A percentile compares a stretch with the other conserved stretches of the same genome.
These are phyloP conservation scores for Musca vetustissima DNA, from an alignment of 1,140 invertebrate genomes.

Conservation along the genomic window DNA sequence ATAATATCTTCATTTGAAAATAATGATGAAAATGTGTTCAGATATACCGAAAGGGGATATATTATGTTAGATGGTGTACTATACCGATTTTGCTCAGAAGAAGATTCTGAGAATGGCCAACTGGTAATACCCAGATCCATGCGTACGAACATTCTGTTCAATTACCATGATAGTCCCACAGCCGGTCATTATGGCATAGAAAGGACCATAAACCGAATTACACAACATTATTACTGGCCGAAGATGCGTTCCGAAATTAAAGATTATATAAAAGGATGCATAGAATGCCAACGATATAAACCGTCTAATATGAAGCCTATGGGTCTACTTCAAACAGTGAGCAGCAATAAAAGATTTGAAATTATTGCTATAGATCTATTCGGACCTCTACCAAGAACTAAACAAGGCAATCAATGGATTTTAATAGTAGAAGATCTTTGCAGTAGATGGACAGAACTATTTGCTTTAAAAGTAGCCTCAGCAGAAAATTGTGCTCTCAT, in stretches of 20 bases:
- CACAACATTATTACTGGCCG: conserved; percentile 39
- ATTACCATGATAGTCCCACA: conserved; percentile 2
- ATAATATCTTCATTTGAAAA: conserved; percentile 2
- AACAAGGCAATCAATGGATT: conserved; percentile 35
- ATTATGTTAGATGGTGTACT: conserved; percentile 39
- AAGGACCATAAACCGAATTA: conserved; percentile 35
- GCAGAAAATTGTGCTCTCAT: conserved; percentile 21
- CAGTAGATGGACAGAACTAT: conserved; percentile 33
- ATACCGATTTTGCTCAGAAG: conserved; percentile 32
- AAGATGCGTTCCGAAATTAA: conserved; percentile 39
- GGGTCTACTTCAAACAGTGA: conserved; percentile 31
- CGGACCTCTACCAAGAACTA: conserved; percentile 25
- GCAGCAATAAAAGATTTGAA: conserved; percentile 32
- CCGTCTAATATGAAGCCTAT: conserved; percentile 37
- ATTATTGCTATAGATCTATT: conserved; percentile 34
- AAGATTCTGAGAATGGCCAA: conserved; percentile 35
- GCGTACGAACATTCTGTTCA: conserved; percentile 30
- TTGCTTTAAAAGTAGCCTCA: conserved; percentile 24
- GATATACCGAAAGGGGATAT: conserved; percentile 35
- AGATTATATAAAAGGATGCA: conserved; percentile 37
- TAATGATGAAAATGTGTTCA: conserved; percentile 15
- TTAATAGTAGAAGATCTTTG: conserved; percentile 33
- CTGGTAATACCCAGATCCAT: conserved; percentile 34
- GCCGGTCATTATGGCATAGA: conserved; percentile 41
- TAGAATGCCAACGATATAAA: conserved; percentile 42